Evolutionary conservation across 2,888 invertebrate genomes (phyloP), one percentile per base, ranked within the genome.

Genomic region (Cephus pulcher): DNA sequence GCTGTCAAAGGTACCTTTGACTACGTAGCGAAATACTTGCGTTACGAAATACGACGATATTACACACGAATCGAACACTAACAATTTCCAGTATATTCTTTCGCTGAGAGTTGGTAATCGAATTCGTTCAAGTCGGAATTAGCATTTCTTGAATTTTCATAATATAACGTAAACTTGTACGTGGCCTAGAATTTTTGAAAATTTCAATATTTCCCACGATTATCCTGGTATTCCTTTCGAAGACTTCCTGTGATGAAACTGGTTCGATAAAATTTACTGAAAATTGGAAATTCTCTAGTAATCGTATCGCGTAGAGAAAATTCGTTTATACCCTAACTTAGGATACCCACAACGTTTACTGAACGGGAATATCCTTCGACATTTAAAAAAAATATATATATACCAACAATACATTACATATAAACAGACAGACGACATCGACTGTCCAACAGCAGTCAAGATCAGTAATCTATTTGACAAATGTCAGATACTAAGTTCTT

Each of bases 1-100:
- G 69, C 80, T 80, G 82, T 81, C 82, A 81, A 81, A 81, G 75
- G 56, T 37, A 37, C 37, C 37, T 37, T 37, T 37, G 37, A 37
- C 37, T 37, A 37, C 37, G 37, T 56, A 56, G 56, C 56, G 9
- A 9, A 56, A 15, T 56, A 23, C 23, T 56, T 56, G 23, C 56
- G 15, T 9, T 23, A 9, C 23, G 56, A 56, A 56, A 56, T 56
- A 56, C 23, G 56, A 56, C 9, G 71, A 11, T 11, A n/a, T n/a
- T n/a, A 3, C 30, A 40, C 15, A 15, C 15, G n/a, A 15, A 71
- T 71, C n/a, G 32, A 30, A 30, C 30, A 30, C 12, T 12, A 33
- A 71, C n/a, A 71, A 71, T 71, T 71, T n/a, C n/a, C 32, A 71
- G 71, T n/a, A 15, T 33, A 33, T 71, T 71, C 71, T n/a, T 71